Percentiles rank a stretch among this genome's conserved stretches.
Evolutionary conservation across 2,888 invertebrate species (phyloP).

Genomic region (Peribatodes rhomboidaria): DNA sequence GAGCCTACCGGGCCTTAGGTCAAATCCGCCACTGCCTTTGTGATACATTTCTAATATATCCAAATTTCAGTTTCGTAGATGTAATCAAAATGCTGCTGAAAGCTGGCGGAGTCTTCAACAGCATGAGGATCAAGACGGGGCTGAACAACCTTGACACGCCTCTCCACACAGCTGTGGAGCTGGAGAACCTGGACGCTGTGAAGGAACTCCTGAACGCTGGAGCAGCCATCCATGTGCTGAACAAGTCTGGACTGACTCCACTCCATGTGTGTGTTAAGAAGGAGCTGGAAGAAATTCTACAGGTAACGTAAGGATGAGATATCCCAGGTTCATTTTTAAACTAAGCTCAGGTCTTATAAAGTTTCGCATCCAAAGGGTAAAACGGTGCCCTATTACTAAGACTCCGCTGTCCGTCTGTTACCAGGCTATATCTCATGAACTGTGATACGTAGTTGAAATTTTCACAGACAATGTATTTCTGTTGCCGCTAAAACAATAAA

Average conservation of each 20-base stretch:
- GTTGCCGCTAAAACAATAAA: too few species aligned
- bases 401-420: too few species aligned
- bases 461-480: too few species aligned
- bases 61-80: slow-evolving; percentile 60
- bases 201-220: slow-evolving; percentile 74
- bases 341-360: too few species aligned
- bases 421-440: too few species aligned
- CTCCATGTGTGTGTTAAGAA: slow-evolving; percentile 82
- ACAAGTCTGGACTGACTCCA: slow-evolving; percentile 79
- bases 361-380: too few species aligned
- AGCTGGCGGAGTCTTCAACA: slow-evolving; percentile 63
- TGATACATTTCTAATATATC: too few species aligned
- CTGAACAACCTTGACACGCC: slow-evolving; percentile 69
- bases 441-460: too few species aligned
- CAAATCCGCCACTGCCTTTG: too few species aligned
- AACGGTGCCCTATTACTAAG: too few species aligned
- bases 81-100: slow-evolving; percentile 66
- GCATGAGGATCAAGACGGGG: slow-evolving; percentile 49
- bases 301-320: slow-evolving; percentile 51
- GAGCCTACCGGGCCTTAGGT: too few species aligned
- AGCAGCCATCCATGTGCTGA: slow-evolving; percentile 72
- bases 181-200: slow-evolving; percentile 76
- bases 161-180: slow-evolving; percentile 82
- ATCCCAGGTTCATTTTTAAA: too few species aligned
- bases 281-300: slow-evolving; percentile 74